These are phyloP conservation scores for Desmodus rotundus DNA, from an alignment of 2,113 vertebrate species.

Conservation along the genomic window DNA sequence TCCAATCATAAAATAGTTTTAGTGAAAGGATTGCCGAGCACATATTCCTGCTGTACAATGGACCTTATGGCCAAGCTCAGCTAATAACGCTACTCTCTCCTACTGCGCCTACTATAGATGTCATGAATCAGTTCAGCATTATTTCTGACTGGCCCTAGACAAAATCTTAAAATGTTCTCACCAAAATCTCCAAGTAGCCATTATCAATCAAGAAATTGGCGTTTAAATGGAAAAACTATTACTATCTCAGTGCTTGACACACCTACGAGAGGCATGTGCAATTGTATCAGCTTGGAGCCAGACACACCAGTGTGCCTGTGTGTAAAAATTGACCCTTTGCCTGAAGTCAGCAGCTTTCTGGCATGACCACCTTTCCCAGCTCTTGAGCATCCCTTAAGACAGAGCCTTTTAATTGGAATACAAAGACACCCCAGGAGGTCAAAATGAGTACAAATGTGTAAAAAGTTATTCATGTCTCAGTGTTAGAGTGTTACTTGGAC, in stretches of 20 bases:
- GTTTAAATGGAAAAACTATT: neutral
- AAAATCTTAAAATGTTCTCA: neutral
- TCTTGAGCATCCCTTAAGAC: neutral
- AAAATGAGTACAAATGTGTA: neutral
- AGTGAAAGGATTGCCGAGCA: neutral
- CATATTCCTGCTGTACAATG: neutral
- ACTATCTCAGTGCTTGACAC: neutral
- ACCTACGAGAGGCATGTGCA: neutral
- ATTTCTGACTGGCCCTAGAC: neutral
- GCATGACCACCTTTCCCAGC: neutral
- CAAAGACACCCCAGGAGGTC: neutral
- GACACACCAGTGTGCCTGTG: neutral
- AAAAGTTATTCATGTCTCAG: neutral
- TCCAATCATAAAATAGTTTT: neutral
- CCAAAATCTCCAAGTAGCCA: neutral
- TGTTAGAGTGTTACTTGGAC: neutral
- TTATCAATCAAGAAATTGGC: slow-evolving; percentile 1
- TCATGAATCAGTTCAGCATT: neutral
- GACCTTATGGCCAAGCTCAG: neutral
- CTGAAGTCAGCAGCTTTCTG: neutral
- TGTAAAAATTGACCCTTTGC: neutral
- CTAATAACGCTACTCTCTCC: neutral
- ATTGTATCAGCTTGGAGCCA: neutral
- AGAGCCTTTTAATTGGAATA: neutral
- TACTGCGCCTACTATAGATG: neutral